phyloP scores from a whole-genome alignment of 2,113 vertebrate genomes.

The Sturnus vulgaris region DNA sequence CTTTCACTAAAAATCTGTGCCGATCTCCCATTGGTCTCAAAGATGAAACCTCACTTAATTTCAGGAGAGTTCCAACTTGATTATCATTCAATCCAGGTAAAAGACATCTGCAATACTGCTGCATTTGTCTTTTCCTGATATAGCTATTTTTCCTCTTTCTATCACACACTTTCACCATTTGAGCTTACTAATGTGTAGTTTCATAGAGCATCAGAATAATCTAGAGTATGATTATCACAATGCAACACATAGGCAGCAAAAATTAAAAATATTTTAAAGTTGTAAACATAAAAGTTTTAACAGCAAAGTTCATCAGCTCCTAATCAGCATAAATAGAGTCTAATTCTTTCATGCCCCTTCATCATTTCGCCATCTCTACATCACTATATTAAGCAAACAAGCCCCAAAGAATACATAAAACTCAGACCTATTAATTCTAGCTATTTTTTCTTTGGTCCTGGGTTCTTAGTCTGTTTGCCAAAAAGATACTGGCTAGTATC shows the following conservation, averaged over 20 bases:
- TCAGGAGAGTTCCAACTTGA: neutral
- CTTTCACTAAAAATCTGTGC: neutral
- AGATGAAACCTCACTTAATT: neutral
- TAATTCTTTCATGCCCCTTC: neutral
- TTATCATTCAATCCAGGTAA: constrained; percentile 51
- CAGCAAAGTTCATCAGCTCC: neutral
- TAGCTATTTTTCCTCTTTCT: neutral
- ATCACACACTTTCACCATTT: neutral
- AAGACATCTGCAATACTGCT: constrained; percentile 55
- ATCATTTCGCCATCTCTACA: neutral
- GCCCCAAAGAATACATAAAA: neutral
- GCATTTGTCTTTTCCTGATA: constrained; percentile 25
- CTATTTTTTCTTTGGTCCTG: neutral
- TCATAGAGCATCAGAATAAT: neutral
- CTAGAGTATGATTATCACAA: neutral
- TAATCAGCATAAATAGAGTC: neutral
- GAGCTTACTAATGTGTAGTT: neutral
- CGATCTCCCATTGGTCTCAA: neutral
- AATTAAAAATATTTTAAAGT: neutral
- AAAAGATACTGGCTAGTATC: neutral
- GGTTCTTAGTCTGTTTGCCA: neutral
- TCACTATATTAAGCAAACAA: neutral
- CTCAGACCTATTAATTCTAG: neutral
- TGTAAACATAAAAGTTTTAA: constrained; percentile 2
- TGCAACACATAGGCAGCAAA: neutral